Evolutionary conservation across 2,113 vertebrate species (phyloP).

Genomic region (Tragelaphus strepsiceros): DNA sequence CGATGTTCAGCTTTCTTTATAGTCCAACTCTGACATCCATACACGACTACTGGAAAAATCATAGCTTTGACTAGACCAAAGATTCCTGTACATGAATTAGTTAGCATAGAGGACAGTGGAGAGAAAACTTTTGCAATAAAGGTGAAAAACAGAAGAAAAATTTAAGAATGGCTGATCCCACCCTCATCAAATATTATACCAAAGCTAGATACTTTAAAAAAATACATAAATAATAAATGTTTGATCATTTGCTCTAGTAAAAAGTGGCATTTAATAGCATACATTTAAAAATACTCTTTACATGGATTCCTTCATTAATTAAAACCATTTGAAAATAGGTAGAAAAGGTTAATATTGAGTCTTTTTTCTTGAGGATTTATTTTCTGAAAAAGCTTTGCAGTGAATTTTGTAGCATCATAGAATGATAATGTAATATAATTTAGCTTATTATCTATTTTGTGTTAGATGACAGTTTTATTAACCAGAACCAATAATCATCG

Average conservation of each 20-base stretch:
- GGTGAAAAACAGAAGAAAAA: not conserved
- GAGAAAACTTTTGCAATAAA: not conserved
- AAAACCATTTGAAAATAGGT: conserved; percentile 51
- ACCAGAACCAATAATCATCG: conserved; percentile 80
- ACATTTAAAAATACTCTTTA: not conserved
- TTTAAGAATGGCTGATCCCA: not conserved
- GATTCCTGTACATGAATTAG: not conserved
- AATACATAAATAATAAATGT: not conserved
- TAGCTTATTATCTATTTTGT: conserved; percentile 80
- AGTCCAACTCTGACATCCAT: not conserved
- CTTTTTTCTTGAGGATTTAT: conserved; percentile 51
- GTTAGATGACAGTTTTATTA: conserved; percentile 81
- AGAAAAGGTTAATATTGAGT: conserved; percentile 39
- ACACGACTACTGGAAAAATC: not conserved
- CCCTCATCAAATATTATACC: not conserved
- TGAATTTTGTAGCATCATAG: conserved; percentile 65
- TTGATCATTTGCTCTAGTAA: not conserved
- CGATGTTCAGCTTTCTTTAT: not conserved
- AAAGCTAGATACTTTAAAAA: not conserved
- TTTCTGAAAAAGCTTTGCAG: conserved; percentile 57
- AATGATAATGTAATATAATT: conserved; percentile 76
- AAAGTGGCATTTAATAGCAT: not conserved
- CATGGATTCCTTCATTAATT: conserved; percentile 45
- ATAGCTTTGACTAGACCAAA: not conserved
- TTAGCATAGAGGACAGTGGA: not conserved